These are phyloP conservation scores for Acronicta leporina DNA, from an alignment of 2,888 invertebrate species.

Conservation along the genomic window DNA sequence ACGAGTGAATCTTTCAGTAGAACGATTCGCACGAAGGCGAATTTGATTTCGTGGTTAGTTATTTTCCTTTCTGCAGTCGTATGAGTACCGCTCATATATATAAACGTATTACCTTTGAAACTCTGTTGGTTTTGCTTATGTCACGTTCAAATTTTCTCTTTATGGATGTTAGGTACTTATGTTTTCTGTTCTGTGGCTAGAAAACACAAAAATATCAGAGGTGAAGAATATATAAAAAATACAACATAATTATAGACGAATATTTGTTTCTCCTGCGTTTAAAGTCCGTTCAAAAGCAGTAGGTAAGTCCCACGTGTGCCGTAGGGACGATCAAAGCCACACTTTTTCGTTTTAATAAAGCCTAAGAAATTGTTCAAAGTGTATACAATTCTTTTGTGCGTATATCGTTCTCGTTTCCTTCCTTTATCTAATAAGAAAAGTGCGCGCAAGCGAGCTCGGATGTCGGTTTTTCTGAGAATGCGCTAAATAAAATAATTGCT, in stretches of 20 bases:
- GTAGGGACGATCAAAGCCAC: conserved; percentile 12
- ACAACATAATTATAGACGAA: too few relatives aligned
- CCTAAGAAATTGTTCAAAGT: conserved; percentile 10
- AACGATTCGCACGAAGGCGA: conserved; percentile 62
- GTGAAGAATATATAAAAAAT: too few relatives aligned
- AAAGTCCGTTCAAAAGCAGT: too few relatives aligned
- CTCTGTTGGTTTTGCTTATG: conserved; percentile 15
- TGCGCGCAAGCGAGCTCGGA: conserved; percentile 10
- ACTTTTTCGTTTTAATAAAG: conserved; percentile 13
- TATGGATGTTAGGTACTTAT: not conserved
- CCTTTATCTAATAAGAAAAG: conserved; percentile 11
- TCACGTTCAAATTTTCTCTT: conserved; percentile 1
- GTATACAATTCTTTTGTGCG: conserved; percentile 20
- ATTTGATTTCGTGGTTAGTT: conserved; percentile 69
- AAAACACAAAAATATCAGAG: too few relatives aligned
- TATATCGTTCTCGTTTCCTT: conserved; percentile 18
- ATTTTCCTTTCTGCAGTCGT: conserved; percentile 48
- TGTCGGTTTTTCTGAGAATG: conserved; percentile 14
- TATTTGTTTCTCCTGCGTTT: too few relatives aligned
- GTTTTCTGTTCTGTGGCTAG: conserved; percentile 3
- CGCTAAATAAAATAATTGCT: not conserved
- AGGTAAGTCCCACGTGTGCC: conserved; percentile 7
- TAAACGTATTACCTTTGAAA: not conserved
- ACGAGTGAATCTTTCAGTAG: conserved; percentile 72
- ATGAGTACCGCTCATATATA: conserved; percentile 19